Percentiles rank a stretch among this genome's conserved stretches.
phyloP scores from a whole-genome alignment of 2,888 invertebrate genomes.

The Archips crataeganus region DNA sequence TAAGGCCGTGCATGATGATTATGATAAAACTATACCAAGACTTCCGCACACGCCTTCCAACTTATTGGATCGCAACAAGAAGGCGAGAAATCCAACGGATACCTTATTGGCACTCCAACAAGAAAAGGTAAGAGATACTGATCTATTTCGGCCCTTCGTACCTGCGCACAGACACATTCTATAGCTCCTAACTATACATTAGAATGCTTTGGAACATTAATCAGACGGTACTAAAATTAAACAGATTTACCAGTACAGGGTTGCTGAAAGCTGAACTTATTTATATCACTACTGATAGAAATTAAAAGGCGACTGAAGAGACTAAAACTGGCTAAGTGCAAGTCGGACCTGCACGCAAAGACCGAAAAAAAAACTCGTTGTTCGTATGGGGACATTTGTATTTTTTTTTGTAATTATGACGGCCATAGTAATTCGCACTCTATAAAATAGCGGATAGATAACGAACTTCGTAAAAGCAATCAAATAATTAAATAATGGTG shows the following conservation, averaged over 20 bases:
- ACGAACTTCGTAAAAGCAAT: no score
- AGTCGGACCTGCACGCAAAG: no score
- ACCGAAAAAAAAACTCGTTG: no score
- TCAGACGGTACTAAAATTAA: constrained; percentile 32
- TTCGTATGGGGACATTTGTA: no score
- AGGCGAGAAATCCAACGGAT: constrained; percentile 7
- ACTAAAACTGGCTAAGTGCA: no score
- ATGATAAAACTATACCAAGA: neutral
- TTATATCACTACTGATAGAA: neutral
- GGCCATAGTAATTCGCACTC: no score
- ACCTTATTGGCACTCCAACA: constrained; percentile 31
- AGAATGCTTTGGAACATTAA: constrained; percentile 38
- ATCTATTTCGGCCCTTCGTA: constrained; percentile 37
- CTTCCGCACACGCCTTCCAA: constrained; percentile 21
- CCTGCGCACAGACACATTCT: constrained; percentile 38
- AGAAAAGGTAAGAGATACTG: constrained; percentile 28
- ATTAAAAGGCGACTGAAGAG: no score
- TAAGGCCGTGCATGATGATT: no score
- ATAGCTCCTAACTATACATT: constrained; percentile 27
- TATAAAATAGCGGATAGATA: no score
- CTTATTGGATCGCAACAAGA: constrained; percentile 37
- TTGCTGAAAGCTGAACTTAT: neutral
- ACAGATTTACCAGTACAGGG: constrained; percentile 10
- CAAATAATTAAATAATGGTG: no score
- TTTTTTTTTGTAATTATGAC: no score